phyloP scores from a whole-genome alignment of 2,797 vertebrate species.

The Hypotaenidia okinawae region DNA sequence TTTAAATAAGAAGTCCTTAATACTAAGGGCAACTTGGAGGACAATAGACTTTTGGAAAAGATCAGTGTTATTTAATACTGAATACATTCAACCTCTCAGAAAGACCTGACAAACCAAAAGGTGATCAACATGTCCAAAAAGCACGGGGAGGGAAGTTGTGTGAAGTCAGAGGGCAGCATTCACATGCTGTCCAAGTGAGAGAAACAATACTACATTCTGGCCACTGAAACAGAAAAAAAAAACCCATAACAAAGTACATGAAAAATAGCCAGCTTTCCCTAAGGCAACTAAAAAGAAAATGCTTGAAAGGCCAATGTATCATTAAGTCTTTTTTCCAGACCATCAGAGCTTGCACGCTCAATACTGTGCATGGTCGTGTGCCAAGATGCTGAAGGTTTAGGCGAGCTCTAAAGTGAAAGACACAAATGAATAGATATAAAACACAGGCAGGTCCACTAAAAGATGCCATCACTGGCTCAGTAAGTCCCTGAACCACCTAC shows the following conservation, averaged over 20 bases:
- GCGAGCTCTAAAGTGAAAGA: background rate
- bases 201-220: rapidly evolving
- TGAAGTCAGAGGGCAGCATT: background rate
- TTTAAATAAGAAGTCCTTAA: background rate
- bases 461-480: background rate
- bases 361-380: background rate
- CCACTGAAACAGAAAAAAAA: background rate
- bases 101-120: background rate
- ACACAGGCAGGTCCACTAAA: background rate
- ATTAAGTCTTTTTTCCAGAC: background rate
- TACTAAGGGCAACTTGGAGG: background rate
- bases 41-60: background rate
- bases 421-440: background rate
- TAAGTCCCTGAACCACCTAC: background rate
- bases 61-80: background rate
- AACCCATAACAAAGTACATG: background rate
- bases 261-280: background rate
- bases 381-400: background rate
- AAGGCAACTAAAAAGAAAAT: background rate
- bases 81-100: background rate
- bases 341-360: background rate
- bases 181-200: background rate
- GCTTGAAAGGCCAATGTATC: background rate
- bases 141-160: background rate
- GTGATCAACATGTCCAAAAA: background rate